A percentile compares a stretch with the other conserved stretches of the same genome.
These are phyloP conservation scores for Muschampia plurimacula DNA, from an alignment of 2,888 invertebrate species.

Conservation along the genomic window DNA sequence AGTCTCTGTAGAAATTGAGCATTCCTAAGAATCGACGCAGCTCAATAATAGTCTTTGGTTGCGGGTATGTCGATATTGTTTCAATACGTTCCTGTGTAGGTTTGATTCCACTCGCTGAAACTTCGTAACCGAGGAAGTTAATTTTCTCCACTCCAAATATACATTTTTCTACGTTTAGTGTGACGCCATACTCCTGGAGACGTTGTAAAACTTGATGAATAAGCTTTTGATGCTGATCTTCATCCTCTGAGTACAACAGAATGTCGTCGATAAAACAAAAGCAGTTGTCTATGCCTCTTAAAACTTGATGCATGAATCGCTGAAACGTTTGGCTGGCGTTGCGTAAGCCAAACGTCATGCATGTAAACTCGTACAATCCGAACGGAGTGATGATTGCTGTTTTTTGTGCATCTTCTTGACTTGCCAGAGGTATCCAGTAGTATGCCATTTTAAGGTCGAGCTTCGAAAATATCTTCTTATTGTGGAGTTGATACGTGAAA, in stretches of 20 bases:
- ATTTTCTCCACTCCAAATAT: slow-evolving; percentile 32
- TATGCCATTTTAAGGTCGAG: slow-evolving; percentile 36
- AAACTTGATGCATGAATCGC: slow-evolving; percentile 43
- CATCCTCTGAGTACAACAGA: slow-evolving; percentile 13
- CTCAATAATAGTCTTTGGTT: slow-evolving; percentile 4
- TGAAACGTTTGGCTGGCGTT: slow-evolving; percentile 57
- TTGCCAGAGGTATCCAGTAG: slow-evolving; percentile 15
- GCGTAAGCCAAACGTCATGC: slow-evolving; percentile 51
- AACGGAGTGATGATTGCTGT: too few relatives aligned
- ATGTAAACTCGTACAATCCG: too few relatives aligned
- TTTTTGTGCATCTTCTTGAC: slow-evolving; percentile 15
- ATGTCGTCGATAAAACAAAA: slow-evolving; percentile 36
- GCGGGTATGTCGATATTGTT: neutral
- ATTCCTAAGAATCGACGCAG: slow-evolving; percentile 5
- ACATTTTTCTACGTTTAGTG: slow-evolving; percentile 43
- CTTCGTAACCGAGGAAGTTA: slow-evolving; percentile 15
- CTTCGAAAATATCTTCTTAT: slow-evolving; percentile 25
- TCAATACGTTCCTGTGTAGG: slow-evolving; percentile 23
- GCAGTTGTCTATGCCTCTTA: slow-evolving; percentile 34
- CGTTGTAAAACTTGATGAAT: slow-evolving; percentile 34
- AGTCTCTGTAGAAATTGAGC: slow-evolving; percentile 2
- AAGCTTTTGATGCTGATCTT: slow-evolving; percentile 19
- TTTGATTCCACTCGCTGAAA: slow-evolving; percentile 2
- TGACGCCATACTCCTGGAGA: slow-evolving; percentile 39
- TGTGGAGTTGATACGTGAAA: slow-evolving; percentile 5